Percentiles rank a stretch among this genome's conserved stretches.
Conservation (phyloP, 1,140 invertebrate species). For the Drosophila simulans region DNA sequence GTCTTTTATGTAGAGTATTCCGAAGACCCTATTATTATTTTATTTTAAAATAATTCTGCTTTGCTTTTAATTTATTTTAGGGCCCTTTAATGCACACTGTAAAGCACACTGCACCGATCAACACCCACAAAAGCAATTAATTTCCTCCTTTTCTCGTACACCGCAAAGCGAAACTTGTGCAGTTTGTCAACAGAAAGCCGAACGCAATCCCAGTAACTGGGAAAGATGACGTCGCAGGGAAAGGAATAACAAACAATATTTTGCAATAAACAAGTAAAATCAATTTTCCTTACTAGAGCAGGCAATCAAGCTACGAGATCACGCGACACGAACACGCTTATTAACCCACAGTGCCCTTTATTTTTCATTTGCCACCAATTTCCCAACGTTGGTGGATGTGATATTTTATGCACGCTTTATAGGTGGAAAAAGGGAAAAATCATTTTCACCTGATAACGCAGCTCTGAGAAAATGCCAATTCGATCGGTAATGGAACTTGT, state of each 20-base stretch:
- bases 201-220: constrained; percentile 8
- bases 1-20: too few relatives aligned
- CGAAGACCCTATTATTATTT: too few relatives aligned
- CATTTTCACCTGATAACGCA: constrained; percentile 3
- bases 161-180: not conserved
- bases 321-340: constrained; percentile 35
- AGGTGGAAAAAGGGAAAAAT: not conserved
- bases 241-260: constrained; percentile 59
- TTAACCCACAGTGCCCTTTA: constrained; percentile 10
- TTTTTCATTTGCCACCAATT: not conserved
- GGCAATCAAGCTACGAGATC: constrained; percentile 44
- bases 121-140: constrained; percentile 33
- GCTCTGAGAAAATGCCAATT: constrained; percentile 16
- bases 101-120: not conserved
- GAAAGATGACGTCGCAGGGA: not conserved
- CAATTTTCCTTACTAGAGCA: constrained; percentile 59
- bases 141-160: not conserved
- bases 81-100: not conserved
- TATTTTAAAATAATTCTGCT: too few relatives aligned
- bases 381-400: not conserved
- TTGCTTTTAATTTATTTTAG: too few relatives aligned
- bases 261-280: constrained; percentile 67
- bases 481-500: constrained; percentile 54
- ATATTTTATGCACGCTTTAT: constrained; percentile 1
- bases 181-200: constrained; percentile 27